A percentile compares a stretch with the other conserved stretches of the same genome.
Evolutionary conservation across 2,888 invertebrate species (phyloP).

Genomic region (Eudemis profundana): DNA sequence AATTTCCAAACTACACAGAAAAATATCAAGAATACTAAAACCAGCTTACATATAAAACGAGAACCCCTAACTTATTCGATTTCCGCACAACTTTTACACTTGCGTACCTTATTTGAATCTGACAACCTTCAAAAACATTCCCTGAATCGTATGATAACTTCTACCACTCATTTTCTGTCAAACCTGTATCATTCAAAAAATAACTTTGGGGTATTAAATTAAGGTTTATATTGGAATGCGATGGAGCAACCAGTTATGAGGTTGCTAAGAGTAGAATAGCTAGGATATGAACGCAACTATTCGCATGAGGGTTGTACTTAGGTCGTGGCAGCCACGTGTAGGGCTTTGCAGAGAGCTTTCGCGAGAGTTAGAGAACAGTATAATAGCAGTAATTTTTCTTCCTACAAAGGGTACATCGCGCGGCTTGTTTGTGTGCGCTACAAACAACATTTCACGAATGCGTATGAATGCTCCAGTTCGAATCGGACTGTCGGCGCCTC

Average conservation of each 20-base stretch:
- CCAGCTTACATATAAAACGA: not conserved
- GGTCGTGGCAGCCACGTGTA: not conserved
- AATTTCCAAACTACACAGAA: too few species aligned
- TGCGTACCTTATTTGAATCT: conserved; percentile 5
- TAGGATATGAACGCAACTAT: not conserved
- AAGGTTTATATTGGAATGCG: not conserved
- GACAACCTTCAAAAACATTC: conserved; percentile 3
- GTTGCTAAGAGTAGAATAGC: not conserved
- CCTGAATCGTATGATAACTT: not conserved
- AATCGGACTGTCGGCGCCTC: too few species aligned
- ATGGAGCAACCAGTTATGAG: not conserved
- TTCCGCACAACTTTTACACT: not conserved
- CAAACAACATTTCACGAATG: too few species aligned
- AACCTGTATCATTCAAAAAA: not conserved
- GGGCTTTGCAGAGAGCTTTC: not conserved
- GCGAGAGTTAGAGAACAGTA: not conserved
- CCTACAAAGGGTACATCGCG: too few species aligned
- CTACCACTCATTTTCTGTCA: not conserved
- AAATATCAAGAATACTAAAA: too few species aligned
- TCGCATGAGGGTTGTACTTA: conserved; percentile 6
- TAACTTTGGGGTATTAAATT: not conserved
- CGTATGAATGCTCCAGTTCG: too few species aligned
- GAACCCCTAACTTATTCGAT: not conserved
- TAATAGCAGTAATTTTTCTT: too few species aligned
- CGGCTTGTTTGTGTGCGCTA: too few species aligned